These are phyloP conservation scores for Sylvicapra grimmia DNA, from an alignment of 2,113 vertebrate species.

Conservation along the genomic window DNA sequence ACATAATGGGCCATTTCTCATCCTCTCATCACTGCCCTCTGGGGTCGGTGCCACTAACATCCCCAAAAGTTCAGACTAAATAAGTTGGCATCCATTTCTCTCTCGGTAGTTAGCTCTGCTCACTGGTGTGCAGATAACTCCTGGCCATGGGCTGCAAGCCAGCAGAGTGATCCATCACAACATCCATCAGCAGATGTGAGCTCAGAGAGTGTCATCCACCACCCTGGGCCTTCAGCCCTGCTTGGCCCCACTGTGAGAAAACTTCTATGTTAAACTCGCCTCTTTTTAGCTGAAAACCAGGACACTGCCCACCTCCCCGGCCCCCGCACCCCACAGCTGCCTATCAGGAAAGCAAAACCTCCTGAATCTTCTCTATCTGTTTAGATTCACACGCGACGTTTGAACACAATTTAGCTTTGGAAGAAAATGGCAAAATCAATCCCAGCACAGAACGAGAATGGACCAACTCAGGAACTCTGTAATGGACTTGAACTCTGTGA, in stretches of 20 bases:
- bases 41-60: background rate
- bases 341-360: background rate
- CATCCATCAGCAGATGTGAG: rapidly evolving
- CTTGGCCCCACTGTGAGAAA: rapidly evolving
- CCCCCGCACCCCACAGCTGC: rapidly evolving
- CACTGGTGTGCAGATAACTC: background rate
- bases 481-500: rapidly evolving
- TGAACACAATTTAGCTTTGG: background rate
- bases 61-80: background rate
- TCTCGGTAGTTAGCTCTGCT: background rate
- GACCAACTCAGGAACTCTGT: background rate
- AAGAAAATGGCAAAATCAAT: background rate
- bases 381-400: background rate
- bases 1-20: background rate
- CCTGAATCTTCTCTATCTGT: background rate
- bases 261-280: background rate
- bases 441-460: background rate
- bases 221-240: rapidly evolving
- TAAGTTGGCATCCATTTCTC: background rate
- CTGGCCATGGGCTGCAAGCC: rapidly evolving
- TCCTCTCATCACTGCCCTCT: background rate
- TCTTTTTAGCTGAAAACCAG: background rate
- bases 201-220: background rate
- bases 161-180: too few species aligned
- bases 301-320: rapidly evolving